Conservation (phyloP, 2,113 vertebrate genomes). For the Petrocephalus microphthalmus region DNA sequence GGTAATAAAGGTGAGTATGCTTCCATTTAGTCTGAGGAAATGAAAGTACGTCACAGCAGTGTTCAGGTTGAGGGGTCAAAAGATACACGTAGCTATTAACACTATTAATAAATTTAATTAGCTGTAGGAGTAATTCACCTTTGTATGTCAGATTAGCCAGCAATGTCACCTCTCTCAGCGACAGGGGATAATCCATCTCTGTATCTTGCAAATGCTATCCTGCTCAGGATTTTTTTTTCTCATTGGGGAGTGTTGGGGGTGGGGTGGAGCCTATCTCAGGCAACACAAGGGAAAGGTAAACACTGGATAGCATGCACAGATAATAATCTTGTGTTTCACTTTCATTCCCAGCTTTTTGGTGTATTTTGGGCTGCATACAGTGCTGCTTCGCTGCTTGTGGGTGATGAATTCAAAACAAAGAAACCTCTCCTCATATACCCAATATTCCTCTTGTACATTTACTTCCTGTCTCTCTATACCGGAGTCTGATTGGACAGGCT, state of each 20-base stretch:
- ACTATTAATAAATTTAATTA: not conserved
- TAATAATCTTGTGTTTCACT: not conserved
- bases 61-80: not conserved
- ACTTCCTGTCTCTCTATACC: conserved; percentile 97
- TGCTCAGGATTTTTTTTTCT: not conserved
- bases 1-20: conserved; percentile 80
- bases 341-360: conserved; percentile 77
- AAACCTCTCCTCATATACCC: conserved; percentile 98
- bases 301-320: not conserved
- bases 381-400: conserved; percentile 91
- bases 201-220: not conserved
- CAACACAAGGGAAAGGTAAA: not conserved
- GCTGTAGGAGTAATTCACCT: conserved; percentile 34
- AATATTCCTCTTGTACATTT: conserved; percentile 98
- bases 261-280: not conserved
- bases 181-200: not conserved
- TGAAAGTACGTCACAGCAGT: not conserved
- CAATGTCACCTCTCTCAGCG: not conserved
- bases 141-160: not conserved
- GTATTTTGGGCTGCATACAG: conserved; percentile 99
- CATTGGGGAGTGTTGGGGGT: not conserved
- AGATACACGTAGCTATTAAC: not conserved
- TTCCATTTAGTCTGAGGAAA: conserved; percentile 24
- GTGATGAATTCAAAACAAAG: conserved; percentile 99
- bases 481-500: conserved; percentile 74